A percentile compares a stretch with the other conserved stretches of the same genome.
phyloP scores from a whole-genome alignment of 2,797 vertebrate species.

The Dipus sagitta region DNA sequence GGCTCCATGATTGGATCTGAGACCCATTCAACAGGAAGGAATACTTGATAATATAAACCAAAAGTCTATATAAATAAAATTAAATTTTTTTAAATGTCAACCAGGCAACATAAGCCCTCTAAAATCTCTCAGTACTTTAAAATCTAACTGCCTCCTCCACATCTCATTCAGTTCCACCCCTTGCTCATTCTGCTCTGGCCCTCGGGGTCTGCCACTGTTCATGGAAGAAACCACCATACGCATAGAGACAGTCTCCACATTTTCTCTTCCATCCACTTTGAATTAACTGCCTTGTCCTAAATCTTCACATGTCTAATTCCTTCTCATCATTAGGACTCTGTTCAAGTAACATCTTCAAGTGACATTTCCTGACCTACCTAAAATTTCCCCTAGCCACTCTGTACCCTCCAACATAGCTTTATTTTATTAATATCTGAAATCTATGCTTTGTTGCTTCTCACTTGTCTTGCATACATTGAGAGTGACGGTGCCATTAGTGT shows the following conservation, averaged over 20 bases:
- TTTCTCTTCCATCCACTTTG: slow-evolving; percentile 18
- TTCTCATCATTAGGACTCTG: not conserved
- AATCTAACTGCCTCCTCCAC: not conserved
- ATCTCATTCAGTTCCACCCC: not conserved
- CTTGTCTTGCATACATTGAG: not conserved
- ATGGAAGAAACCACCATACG: not conserved
- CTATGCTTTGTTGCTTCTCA: not conserved
- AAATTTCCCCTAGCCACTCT: not conserved
- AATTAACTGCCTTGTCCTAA: not conserved
- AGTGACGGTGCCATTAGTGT: not conserved
- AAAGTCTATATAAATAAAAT: no score
- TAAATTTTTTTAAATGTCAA: not conserved
- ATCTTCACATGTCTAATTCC: not conserved
- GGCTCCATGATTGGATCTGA: no score
- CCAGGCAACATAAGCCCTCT: not conserved
- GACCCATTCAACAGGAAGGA: no score
- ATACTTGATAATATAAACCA: no score
- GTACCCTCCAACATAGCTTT: not conserved
- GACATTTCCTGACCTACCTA: not conserved
- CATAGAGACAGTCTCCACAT: no score
- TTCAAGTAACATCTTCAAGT: slow-evolving; percentile 10
- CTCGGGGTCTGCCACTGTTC: not conserved
- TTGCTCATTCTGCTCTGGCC: not conserved
- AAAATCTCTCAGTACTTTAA: not conserved
- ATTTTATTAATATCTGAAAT: slow-evolving; percentile 16